phyloP scores from a whole-genome alignment of 2,113 vertebrate species.

The Polyodon spathula region DNA sequence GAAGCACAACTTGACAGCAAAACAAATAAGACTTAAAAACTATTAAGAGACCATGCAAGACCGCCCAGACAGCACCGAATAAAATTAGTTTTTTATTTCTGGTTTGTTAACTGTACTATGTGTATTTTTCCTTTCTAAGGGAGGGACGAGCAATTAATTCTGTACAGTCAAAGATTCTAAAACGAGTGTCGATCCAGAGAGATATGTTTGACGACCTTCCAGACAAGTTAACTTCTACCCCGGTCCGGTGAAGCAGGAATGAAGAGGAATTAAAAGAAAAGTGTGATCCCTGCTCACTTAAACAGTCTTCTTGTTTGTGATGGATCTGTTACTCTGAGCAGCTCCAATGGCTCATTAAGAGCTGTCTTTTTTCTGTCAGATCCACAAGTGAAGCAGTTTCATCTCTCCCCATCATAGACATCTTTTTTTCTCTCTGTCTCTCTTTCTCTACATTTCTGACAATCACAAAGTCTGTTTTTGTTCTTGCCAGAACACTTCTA shows the following conservation, averaged over 20 bases:
- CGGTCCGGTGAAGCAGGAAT: slow-evolving; percentile 52
- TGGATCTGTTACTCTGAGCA: slow-evolving; percentile 62
- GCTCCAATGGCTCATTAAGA: slow-evolving; percentile 64
- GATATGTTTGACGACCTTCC: slow-evolving; percentile 44
- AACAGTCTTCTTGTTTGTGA: slow-evolving; percentile 43
- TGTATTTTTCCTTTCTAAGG: too few relatives aligned
- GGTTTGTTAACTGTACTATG: too few relatives aligned
- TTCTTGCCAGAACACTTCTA: slow-evolving; percentile 44
- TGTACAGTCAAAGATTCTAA: slow-evolving; percentile 49
- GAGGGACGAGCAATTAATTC: slow-evolving; percentile 24
- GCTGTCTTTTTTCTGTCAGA: slow-evolving; percentile 58
- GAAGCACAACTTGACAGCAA: too few relatives aligned
- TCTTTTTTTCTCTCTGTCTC: slow-evolving; percentile 28
- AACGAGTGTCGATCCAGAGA: slow-evolving; percentile 51
- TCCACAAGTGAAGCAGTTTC: slow-evolving; percentile 52
- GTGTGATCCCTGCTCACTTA: slow-evolving; percentile 50
- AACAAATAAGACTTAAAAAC: too few relatives aligned
- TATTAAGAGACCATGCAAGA: too few relatives aligned
- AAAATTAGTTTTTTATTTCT: too few relatives aligned
- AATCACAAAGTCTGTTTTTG: slow-evolving; percentile 53
- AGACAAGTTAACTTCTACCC: slow-evolving; percentile 50
- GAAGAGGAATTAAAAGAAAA: slow-evolving; percentile 59
- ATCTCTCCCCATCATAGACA: slow-evolving; percentile 59
- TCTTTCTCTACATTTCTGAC: slow-evolving; percentile 47
- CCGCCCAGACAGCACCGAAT: too few relatives aligned